Evolutionary conservation across 64 coral and sea anemone species (phyloP).

Genomic region (Dendrophyllia cribrosa): DNA sequence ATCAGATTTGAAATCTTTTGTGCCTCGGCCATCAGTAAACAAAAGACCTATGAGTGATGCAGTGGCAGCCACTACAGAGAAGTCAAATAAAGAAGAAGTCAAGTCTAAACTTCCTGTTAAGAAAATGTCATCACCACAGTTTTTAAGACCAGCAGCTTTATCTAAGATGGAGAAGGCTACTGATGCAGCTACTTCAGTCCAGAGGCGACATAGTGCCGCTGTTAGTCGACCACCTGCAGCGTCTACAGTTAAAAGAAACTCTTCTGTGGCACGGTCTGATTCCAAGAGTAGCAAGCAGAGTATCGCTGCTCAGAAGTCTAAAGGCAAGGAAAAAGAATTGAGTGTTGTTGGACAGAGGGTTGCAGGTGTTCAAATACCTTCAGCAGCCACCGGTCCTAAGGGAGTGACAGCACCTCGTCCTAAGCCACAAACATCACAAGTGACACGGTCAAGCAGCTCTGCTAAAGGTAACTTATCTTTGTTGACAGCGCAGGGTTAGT

Average conservation of each 20-base stretch:
- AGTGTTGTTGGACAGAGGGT: background rate
- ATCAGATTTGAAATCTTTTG: constrained; percentile 5
- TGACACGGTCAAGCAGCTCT: background rate
- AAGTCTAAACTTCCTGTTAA: constrained; percentile 43
- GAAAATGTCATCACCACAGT: background rate
- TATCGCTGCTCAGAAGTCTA: background rate
- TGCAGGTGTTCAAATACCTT: background rate
- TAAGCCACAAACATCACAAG: constrained; percentile 7
- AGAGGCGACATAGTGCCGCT: constrained; percentile 1
- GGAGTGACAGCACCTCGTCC: background rate
- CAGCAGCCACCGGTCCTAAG: background rate
- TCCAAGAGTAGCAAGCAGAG: background rate
- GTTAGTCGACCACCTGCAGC: constrained; percentile 2
- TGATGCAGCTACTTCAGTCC: background rate
- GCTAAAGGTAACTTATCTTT: constrained; percentile 11
- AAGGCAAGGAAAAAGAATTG: background rate
- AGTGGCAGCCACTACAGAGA: background rate
- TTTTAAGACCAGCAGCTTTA: constrained; percentile 6
- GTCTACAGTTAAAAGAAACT: background rate
- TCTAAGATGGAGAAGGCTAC: background rate
- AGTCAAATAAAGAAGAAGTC: background rate
- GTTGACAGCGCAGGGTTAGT: too few species aligned
- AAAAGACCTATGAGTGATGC: background rate
- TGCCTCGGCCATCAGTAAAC: background rate
- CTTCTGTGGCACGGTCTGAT: background rate